A percentile compares a stretch with the other conserved stretches of the same genome.
Evolutionary conservation across 1,140 invertebrate genomes (phyloP).

Genomic region (Camponotus vicinus): DNA sequence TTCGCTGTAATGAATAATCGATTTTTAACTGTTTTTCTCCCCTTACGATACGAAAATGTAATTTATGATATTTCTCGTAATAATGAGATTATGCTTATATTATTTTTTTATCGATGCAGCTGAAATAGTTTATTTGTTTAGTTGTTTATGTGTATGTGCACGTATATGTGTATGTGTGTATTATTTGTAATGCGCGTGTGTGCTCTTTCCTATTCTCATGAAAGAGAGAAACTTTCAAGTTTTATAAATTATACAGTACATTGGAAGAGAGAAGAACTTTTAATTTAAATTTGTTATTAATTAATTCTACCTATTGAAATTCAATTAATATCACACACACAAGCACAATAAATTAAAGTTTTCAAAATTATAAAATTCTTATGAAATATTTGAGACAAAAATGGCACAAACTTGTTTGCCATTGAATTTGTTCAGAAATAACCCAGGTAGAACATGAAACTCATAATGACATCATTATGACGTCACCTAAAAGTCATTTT

Average conservation of each 20-base stretch:
- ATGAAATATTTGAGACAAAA: no score
- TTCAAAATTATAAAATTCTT: not conserved
- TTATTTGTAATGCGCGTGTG: not conserved
- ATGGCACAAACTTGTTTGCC: no score
- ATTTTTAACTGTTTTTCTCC: not conserved
- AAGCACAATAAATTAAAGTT: not conserved
- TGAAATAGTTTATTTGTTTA: not conserved
- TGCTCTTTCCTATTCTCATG: not conserved
- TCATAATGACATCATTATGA: no score
- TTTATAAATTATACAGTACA: not conserved
- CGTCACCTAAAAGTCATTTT: no score
- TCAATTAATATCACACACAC: not conserved
- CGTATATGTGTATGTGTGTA: not conserved
- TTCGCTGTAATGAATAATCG: not conserved
- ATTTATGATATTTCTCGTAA: not conserved
- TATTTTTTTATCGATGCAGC: not conserved
- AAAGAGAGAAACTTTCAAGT: not conserved
- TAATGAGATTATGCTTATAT: not conserved
- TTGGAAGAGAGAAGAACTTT: no score
- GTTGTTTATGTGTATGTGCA: not conserved
- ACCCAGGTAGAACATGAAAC: no score
- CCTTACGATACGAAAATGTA: not conserved
- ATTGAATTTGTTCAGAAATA: no score
- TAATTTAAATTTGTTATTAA: not conserved
- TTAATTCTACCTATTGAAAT: not conserved